Base-by-base conservation (phyloP, 2,113 vertebrate species). In the Apus apus region DNA sequence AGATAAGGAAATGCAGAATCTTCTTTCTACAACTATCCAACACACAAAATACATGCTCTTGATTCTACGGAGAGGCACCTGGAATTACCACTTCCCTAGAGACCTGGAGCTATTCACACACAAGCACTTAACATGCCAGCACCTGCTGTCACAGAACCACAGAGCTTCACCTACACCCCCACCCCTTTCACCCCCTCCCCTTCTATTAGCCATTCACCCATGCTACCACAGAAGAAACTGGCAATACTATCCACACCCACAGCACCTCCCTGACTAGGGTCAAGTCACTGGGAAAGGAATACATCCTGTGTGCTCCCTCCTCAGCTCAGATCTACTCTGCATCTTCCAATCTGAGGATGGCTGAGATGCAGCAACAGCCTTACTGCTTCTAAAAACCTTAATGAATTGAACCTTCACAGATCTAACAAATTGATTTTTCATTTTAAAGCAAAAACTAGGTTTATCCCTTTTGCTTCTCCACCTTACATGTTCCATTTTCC, bases 151-250 rank as follows among this genome's bases (percentile, higher is more conserved):
- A 60, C 2, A 60, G 36, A 54, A 30, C 22, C 68, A 26, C 21
- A 57, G 29, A 2, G 29, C 18, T 43, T 53, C 2, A 0, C 12
- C 50, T 16, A 27, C 7, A 0, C 4, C 46, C 21, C 5, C 25
- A 32, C 27, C 14, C 22, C 32, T 91, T 46, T 50, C 4, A 38
- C 3, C 1, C 14, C 11, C 15, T 65, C 21, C 9, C 15, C 29
- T 11, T 34, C 45, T 36, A 67, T 9, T 22, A 58, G 12, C 4
- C 26, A 34, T 11, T 48, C 26, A 48, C 16, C 54, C 12, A 48
- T 4, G 4, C 32, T 36, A 16, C 11, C 36, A 36, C 25, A 34
- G 18, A 23, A 68, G 62, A 75, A 74, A n/a, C 0, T 36, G 40
- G 7, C 45, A 45, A 15, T 40, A 50, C 5, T 23, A 53, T 6